Evolutionary conservation across 2,888 invertebrate genomes (phyloP).

Genomic region (Caenorhabditis sulstoni): DNA sequence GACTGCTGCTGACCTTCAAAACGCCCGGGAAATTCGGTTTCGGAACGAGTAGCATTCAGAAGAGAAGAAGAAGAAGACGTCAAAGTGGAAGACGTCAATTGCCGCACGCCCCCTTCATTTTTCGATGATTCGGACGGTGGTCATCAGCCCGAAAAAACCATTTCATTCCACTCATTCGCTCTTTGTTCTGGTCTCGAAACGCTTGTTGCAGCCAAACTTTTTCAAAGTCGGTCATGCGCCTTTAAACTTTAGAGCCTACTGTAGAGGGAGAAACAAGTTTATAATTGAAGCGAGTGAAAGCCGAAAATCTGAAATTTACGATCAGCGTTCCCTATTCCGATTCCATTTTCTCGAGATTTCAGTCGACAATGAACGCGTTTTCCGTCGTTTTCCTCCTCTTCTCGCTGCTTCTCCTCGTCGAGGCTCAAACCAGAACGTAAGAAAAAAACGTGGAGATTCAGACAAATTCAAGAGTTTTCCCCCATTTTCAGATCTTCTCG

Average conservation of each 20-base stretch:
- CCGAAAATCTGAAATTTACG: constrained; percentile 15
- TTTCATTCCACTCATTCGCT: neutral
- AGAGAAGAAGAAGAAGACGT: neutral
- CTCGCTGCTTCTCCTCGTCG: neutral
- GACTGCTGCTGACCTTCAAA: constrained; percentile 22
- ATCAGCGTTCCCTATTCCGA: neutral
- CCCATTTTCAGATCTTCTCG: constrained; percentile 29
- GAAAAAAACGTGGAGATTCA: neutral
- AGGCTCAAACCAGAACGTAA: constrained; percentile 25
- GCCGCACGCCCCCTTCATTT: constrained; percentile 14
- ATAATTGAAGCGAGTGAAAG: neutral
- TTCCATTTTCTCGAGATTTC: neutral
- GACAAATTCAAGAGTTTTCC: constrained; percentile 1
- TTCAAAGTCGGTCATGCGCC: neutral
- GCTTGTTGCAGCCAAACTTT: neutral
- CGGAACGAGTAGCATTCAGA: constrained; percentile 28
- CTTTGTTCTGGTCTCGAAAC: neutral
- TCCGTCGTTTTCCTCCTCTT: neutral
- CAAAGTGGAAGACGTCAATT: constrained; percentile 5
- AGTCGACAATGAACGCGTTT: neutral
- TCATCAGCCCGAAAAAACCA: constrained; percentile 3
- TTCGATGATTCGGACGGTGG: constrained; percentile 2
- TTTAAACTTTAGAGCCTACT: neutral
- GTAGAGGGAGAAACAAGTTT: neutral
- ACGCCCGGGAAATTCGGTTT: constrained; percentile 14